Percentiles rank a stretch among this genome's conserved stretches.
Evolutionary conservation across 2,797 vertebrate genomes (phyloP).

Genomic region (Monodelphis domestica): DNA sequence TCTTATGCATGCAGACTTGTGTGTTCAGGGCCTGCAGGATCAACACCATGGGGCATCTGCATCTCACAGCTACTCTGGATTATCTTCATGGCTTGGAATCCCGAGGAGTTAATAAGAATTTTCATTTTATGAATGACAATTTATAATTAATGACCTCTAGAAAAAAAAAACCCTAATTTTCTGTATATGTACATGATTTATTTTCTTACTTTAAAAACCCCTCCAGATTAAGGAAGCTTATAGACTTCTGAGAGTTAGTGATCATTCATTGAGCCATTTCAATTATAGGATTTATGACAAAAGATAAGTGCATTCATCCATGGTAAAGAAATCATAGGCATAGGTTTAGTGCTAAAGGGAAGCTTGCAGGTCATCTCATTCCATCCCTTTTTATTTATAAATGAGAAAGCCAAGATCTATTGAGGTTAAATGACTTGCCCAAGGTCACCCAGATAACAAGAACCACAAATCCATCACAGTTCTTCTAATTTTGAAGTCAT

Average conservation of each 20-base stretch:
- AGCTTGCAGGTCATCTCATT: neutral
- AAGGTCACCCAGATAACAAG: neutral
- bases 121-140: neutral
- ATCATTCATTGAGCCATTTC: neutral
- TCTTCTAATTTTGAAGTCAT: too few relatives aligned
- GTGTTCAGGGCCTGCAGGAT: neutral
- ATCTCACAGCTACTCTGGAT: neutral
- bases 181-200: neutral
- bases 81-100: slow-evolving; percentile 15
- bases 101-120: neutral
- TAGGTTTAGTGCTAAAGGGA: neutral
- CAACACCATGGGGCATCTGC: neutral
- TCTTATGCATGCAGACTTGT: neutral
- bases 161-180: slow-evolving; percentile 7
- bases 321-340: neutral
- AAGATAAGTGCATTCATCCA: neutral
- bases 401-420: neutral
- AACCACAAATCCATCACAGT: too few relatives aligned
- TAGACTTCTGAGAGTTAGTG: neutral
- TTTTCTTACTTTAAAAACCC: slow-evolving; percentile 11
- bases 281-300: neutral
- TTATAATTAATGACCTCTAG: slow-evolving; percentile 9
- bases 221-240: neutral
- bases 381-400: neutral
- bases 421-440: neutral